A percentile compares a stretch with the other conserved stretches of the same genome.
phyloP scores from a whole-genome alignment of 2,888 invertebrate species.

The Acanthococcus lagerstroemiae region DNA sequence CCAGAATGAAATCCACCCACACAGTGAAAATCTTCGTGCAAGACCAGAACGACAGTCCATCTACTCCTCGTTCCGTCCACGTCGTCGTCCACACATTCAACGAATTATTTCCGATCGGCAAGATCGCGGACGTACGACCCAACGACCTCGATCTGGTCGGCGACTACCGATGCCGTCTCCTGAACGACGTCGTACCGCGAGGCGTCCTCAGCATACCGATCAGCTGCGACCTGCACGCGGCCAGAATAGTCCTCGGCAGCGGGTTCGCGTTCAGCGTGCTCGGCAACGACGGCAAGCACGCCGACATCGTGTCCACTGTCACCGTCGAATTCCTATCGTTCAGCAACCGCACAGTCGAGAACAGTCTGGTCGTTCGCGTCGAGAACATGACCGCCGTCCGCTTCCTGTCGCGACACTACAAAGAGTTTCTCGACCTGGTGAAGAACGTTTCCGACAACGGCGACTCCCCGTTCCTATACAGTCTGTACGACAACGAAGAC shows the following conservation, averaged over 20 bases:
- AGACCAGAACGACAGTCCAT: constrained; percentile 87
- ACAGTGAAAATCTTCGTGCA: constrained; percentile 62
- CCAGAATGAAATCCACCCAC: constrained; percentile 71
- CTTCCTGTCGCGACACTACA: constrained; percentile 68
- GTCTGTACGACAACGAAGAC: constrained; percentile 56
- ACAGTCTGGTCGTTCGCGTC: constrained; percentile 68
- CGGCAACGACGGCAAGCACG: constrained; percentile 82
- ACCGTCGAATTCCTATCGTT: constrained; percentile 72
- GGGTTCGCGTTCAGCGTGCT: constrained; percentile 68
- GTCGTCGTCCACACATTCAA: constrained; percentile 69
- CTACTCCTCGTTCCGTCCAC: constrained; percentile 69
- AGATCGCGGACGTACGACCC: constrained; percentile 83
- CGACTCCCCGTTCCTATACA: constrained; percentile 59
- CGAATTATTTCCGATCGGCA: constrained; percentile 62
- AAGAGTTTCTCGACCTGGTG: constrained; percentile 59
- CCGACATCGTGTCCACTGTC: constrained; percentile 75
- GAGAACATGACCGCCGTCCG: constrained; percentile 60
- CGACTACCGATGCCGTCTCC: constrained; percentile 68
- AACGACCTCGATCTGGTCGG: constrained; percentile 85
- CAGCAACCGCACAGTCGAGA: constrained; percentile 69
- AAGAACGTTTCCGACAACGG: constrained; percentile 54
- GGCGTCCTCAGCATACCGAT: constrained; percentile 54
- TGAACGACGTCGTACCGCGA: constrained; percentile 52
- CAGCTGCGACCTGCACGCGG: constrained; percentile 70
- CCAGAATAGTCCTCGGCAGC: constrained; percentile 55